These are phyloP conservation scores for Actinemys pallida DNA, from an alignment of 2,113 vertebrate genomes.

Conservation along the genomic window DNA sequence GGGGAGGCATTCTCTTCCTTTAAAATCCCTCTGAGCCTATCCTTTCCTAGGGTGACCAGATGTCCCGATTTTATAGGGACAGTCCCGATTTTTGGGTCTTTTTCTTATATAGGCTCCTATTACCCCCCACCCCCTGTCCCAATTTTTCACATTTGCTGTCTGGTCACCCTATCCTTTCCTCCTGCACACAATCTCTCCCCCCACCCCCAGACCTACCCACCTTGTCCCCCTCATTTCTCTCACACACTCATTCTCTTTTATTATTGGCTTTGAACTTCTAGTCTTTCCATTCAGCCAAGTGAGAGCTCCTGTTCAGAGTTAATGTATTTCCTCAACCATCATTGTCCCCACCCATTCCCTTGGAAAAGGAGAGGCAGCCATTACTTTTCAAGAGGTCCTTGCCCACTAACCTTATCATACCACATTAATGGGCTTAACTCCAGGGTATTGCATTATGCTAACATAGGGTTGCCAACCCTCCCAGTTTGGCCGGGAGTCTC, in stretches of 20 bases:
- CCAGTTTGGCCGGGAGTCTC: no score
- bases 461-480: not conserved
- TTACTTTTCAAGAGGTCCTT: not conserved
- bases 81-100: no score
- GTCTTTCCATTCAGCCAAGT: not conserved
- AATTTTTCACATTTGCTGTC: no score
- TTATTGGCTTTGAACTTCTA: not conserved
- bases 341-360: not conserved
- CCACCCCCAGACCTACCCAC: not conserved
- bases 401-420: not conserved
- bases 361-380: not conserved
- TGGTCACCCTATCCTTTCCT: not conserved
- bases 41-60: no score
- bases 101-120: no score
- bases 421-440: not conserved
- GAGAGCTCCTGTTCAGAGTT: not conserved
- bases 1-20: not conserved
- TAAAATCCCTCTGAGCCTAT: not conserved
- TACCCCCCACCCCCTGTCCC: no score
- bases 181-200: not conserved
- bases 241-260: not conserved
- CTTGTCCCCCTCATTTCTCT: not conserved
- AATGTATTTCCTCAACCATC: not conserved
- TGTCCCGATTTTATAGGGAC: no score
- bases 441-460: not conserved